These are phyloP conservation scores for Hippocampus abdominalis DNA, from an alignment of 2,113 vertebrate species.

Conservation along the genomic window DNA sequence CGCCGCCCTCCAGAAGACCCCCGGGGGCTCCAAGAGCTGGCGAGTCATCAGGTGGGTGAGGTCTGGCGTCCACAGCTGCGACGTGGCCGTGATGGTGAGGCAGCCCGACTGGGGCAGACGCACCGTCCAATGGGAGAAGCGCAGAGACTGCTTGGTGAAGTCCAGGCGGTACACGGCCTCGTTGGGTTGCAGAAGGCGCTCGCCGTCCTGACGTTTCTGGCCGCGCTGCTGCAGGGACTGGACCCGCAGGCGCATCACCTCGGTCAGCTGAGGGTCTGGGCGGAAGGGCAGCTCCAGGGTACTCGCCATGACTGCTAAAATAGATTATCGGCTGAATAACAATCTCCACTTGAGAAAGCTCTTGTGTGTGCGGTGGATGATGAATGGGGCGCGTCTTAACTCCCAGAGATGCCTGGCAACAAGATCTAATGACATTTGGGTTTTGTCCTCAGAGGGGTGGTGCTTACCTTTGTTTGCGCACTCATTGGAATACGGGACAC, in stretches of 20 bases:
- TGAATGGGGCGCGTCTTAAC: conserved; percentile 13
- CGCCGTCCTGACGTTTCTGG: conserved; percentile 80
- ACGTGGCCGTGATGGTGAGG: conserved; percentile 82
- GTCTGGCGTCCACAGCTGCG: conserved; percentile 92
- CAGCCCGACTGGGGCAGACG: conserved; percentile 69
- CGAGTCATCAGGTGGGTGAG: conserved; percentile 91
- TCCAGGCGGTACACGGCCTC: conserved; percentile 84
- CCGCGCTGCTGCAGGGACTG: conserved; percentile 84
- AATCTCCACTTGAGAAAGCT: conserved; percentile 1
- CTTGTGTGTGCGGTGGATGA: neutral
- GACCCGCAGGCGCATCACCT: conserved; percentile 80
- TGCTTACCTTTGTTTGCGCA: conserved; percentile 18
- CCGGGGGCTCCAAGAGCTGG: conserved; percentile 86
- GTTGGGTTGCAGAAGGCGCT: conserved; percentile 78
- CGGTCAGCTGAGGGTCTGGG: conserved; percentile 77
- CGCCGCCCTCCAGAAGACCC: conserved; percentile 80
- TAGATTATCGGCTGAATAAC: conserved; percentile 11
- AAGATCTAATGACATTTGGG: conserved; percentile 34
- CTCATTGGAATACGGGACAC: conserved; percentile 3
- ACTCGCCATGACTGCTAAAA: conserved; percentile 31
- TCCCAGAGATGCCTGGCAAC: conserved; percentile 47
- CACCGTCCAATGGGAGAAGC: conserved; percentile 78
- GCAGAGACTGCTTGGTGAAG: conserved; percentile 77
- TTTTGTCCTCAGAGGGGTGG: conserved; percentile 31
- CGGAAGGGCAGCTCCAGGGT: conserved; percentile 73